A percentile compares a stretch with the other conserved stretches of the same genome.
Evolutionary conservation across 2,888 invertebrate species (phyloP).

Genomic region (Tholera decimalis): DNA sequence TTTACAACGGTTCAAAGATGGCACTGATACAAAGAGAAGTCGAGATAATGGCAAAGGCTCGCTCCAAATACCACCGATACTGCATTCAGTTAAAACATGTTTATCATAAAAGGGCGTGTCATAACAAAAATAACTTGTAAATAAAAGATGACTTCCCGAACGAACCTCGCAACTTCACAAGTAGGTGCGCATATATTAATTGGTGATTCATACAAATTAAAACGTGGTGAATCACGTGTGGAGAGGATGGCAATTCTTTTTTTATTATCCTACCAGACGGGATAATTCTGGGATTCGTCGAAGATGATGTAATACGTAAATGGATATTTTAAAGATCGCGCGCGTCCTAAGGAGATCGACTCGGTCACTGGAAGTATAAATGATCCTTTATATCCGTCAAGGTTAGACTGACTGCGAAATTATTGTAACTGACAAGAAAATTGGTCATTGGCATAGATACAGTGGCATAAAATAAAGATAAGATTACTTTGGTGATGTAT

Average conservation of each 20-base stretch:
- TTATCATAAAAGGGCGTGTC: conserved; percentile 40
- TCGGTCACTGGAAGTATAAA: conserved; percentile 43
- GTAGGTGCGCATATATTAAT: conserved; percentile 65
- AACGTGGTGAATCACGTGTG: conserved; percentile 74
- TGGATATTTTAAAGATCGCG: conserved; percentile 55
- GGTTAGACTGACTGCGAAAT: conserved; percentile 55
- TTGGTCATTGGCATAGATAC: conserved; percentile 61
- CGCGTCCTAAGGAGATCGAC: conserved; percentile 45
- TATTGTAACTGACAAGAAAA: conserved; percentile 63
- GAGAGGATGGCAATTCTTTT: conserved; percentile 64
- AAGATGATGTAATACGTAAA: conserved; percentile 74
- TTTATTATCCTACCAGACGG: conserved; percentile 57
- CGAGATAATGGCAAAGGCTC: background rate
- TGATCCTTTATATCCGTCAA: conserved; percentile 56
- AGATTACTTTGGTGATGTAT: conserved; percentile 52
- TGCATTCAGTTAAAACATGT: conserved; percentile 18
- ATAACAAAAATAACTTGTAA: conserved; percentile 49
- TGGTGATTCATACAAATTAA: conserved; percentile 75
- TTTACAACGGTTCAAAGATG: conserved; percentile 3
- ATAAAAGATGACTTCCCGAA: conserved; percentile 55
- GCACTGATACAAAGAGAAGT: background rate
- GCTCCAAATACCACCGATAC: background rate
- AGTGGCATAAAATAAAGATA: conserved; percentile 44
- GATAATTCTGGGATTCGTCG: conserved; percentile 66
- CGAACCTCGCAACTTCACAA: conserved; percentile 40